Conservation (phyloP, 1,140 invertebrate genomes). For the Brachionus paranguensis region DNA sequence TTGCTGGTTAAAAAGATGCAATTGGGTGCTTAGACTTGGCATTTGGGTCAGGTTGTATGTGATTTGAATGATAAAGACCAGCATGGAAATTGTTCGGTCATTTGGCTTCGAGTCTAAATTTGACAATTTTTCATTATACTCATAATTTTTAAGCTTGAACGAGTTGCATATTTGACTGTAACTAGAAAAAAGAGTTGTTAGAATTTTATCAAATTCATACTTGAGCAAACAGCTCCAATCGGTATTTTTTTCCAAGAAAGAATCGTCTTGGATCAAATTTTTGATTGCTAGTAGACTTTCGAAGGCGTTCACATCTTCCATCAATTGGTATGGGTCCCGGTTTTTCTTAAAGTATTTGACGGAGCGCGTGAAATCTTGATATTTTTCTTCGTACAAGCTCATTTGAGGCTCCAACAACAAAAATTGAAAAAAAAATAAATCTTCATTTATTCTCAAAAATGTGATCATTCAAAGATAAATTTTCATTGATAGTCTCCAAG, state of each 20-base stretch:
- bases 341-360: neutral
- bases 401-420: neutral
- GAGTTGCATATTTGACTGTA: neutral
- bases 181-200: neutral
- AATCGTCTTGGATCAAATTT: neutral
- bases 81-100: neutral
- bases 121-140: neutral
- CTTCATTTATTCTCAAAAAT: neutral
- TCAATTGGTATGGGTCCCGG: neutral
- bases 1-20: neutral
- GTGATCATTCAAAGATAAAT: neutral
- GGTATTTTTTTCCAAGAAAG: slow-evolving; percentile 1
- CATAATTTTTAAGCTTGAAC: neutral
- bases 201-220: neutral
- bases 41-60: neutral
- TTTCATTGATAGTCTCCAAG: neutral
- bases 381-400: neutral
- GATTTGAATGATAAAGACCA: neutral
- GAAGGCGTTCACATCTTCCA: neutral
- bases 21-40: neutral
- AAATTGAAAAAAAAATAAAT: neutral
- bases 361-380: neutral
- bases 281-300: neutral
- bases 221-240: neutral
- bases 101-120: neutral